phyloP scores from a whole-genome alignment of 2,113 vertebrate genomes.

The Pelusios castaneus region DNA sequence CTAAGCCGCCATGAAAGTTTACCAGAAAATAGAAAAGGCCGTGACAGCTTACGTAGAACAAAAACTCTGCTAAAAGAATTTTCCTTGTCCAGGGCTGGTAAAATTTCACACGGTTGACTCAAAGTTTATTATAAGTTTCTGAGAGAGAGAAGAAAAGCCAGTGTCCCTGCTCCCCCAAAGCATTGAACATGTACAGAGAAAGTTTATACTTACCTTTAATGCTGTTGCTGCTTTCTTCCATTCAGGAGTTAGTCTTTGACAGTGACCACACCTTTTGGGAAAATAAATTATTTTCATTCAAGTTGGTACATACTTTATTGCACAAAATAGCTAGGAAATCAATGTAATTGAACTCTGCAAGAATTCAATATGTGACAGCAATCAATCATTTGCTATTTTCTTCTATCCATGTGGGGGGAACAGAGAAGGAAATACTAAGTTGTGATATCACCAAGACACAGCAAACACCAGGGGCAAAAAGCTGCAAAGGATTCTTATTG shows the following conservation, averaged over 20 bases:
- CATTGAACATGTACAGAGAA: not conserved
- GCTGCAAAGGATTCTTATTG: not conserved
- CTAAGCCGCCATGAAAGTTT: not conserved
- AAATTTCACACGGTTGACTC: not conserved
- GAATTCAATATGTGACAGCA: not conserved
- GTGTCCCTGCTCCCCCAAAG: not conserved
- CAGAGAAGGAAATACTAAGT: not conserved
- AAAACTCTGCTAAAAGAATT: not conserved
- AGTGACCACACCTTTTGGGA: slow-evolving; percentile 92
- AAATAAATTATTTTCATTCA: not conserved
- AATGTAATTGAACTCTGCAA: not conserved
- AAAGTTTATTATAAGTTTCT: not conserved
- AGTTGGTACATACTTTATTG: not conserved
- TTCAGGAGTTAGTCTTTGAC: slow-evolving; percentile 87
- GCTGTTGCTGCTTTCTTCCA: slow-evolving; percentile 97
- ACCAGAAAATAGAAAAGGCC: not conserved
- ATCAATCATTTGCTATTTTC: not conserved
- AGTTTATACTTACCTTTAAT: slow-evolving; percentile 87
- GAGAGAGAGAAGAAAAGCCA: not conserved
- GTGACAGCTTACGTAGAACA: not conserved
- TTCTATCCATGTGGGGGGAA: not conserved
- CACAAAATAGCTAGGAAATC: not conserved
- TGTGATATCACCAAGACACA: not conserved
- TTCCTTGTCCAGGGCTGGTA: not conserved
- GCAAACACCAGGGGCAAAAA: not conserved